phyloP scores from a whole-genome alignment of 1,140 invertebrate genomes.

The Drosophila jambulina region DNA sequence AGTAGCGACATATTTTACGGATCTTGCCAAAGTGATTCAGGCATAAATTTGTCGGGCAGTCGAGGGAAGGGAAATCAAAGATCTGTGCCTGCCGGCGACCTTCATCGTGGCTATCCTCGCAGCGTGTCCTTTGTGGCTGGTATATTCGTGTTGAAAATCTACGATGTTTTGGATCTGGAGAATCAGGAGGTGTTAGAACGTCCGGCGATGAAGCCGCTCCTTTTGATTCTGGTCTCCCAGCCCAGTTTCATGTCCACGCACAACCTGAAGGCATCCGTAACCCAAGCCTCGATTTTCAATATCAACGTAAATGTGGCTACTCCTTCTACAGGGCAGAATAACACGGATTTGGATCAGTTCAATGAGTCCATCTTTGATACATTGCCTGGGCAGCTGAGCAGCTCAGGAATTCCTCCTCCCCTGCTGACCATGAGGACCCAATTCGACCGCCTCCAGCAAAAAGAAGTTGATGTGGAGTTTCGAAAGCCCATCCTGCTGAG shows the following conservation, averaged over 20 bases:
- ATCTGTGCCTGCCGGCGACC: not conserved
- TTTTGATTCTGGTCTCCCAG: conserved; percentile 67
- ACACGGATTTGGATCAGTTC: conserved; percentile 20
- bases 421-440: conserved; percentile 61
- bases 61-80: not conserved
- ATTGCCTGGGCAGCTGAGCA: conserved; percentile 58
- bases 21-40: conserved; percentile 63
- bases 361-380: conserved; percentile 68
- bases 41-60: conserved; percentile 48
- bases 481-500: conserved; percentile 63
- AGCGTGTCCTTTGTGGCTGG: conserved; percentile 80
- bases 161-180: conserved; percentile 50
- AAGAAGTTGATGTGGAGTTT: conserved; percentile 67
- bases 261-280: conserved; percentile 49
- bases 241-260: conserved; percentile 76
- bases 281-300: conserved; percentile 73
- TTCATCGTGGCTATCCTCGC: conserved; percentile 39
- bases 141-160: conserved; percentile 67
- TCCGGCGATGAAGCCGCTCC: conserved; percentile 41
- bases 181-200: conserved; percentile 14
- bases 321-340: not conserved
- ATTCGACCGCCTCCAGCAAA: conserved; percentile 49
- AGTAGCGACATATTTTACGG: conserved; percentile 34
- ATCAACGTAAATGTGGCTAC: conserved; percentile 55
- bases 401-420: conserved; percentile 74